These are phyloP conservation scores for Trinectes maculatus DNA, from an alignment of 2,113 vertebrate species.

Conservation along the genomic window DNA sequence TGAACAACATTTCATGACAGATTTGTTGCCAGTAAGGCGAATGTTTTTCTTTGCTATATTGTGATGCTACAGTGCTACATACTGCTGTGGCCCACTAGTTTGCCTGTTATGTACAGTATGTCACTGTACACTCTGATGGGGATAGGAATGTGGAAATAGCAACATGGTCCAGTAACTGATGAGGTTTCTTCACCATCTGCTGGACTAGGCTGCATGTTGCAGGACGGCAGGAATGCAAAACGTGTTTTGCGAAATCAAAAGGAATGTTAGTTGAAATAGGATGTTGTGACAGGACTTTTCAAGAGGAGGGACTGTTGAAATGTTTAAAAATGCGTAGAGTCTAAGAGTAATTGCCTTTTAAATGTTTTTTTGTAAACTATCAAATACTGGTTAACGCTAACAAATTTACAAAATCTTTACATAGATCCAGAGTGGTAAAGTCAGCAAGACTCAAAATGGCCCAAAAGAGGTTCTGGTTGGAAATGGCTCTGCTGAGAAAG, in stretches of 20 bases:
- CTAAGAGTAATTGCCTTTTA: too few species aligned
- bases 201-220: slow-evolving; percentile 31
- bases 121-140: slow-evolving; percentile 1
- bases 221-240: slow-evolving; percentile 24
- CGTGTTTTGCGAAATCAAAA: slow-evolving; percentile 9
- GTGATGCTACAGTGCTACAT: slow-evolving; percentile 1
- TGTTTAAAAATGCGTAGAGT: too few species aligned
- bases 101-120: slow-evolving; percentile 11
- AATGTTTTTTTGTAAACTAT: too few species aligned
- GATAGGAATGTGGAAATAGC: slow-evolving; percentile 26
- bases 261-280: slow-evolving; percentile 14
- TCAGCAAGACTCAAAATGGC: slow-evolving; percentile 24
- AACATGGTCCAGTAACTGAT: slow-evolving; percentile 20
- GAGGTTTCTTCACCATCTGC: slow-evolving; percentile 40
- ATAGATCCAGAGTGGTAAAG: slow-evolving; percentile 71
- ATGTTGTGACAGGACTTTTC: not conserved
- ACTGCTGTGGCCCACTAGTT: slow-evolving; percentile 9
- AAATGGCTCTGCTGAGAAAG: slow-evolving; percentile 75
- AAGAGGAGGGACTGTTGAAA: not conserved
- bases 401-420: not conserved
- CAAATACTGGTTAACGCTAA: too few species aligned
- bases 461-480: slow-evolving; percentile 54
- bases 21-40: not conserved
- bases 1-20: not conserved
- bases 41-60: not conserved